phyloP scores from a whole-genome alignment of 2,888 invertebrate genomes.

The Arrhopalites spinosus region DNA sequence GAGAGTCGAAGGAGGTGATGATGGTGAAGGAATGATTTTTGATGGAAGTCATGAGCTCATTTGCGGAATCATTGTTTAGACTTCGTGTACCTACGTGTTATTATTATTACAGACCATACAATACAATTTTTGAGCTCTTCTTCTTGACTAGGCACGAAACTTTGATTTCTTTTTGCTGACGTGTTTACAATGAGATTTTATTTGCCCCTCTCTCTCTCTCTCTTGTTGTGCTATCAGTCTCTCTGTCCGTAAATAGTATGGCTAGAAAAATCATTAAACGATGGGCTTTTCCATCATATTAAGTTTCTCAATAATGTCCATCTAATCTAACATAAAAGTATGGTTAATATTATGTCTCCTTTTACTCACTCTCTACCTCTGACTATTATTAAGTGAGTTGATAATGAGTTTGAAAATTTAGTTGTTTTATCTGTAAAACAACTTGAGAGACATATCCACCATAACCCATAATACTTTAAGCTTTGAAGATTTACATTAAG shows the following conservation, averaged over 20 bases:
- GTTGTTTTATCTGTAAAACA: conserved; percentile 5
- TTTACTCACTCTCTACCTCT: not conserved
- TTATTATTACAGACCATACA: not conserved
- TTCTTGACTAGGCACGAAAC: conserved; percentile 6
- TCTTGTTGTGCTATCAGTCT: not conserved
- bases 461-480: conserved; percentile 1
- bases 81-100: conserved; percentile 12
- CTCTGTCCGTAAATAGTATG: not conserved
- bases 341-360: not conserved
- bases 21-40: conserved; percentile 6
- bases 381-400: conserved; percentile 1
- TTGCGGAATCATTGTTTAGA: conserved; percentile 25
- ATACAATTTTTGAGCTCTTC: not conserved
- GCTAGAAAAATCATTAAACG: not conserved
- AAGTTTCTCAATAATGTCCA: not conserved
- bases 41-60: conserved; percentile 29
- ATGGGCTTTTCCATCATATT: conserved; percentile 6
- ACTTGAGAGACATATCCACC: not conserved
- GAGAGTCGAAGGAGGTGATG: not conserved
- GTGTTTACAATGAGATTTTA: conserved; percentile 2
- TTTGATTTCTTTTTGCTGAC: conserved; percentile 25
- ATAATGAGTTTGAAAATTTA: conserved; percentile 24
- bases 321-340: not conserved
- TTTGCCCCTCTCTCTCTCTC: not conserved
- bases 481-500: not conserved